Evolutionary conservation across 2,888 invertebrate species (phyloP), one percentile per base, ranked within the genome.

Genomic region (Neoscelio sp.): DNA sequence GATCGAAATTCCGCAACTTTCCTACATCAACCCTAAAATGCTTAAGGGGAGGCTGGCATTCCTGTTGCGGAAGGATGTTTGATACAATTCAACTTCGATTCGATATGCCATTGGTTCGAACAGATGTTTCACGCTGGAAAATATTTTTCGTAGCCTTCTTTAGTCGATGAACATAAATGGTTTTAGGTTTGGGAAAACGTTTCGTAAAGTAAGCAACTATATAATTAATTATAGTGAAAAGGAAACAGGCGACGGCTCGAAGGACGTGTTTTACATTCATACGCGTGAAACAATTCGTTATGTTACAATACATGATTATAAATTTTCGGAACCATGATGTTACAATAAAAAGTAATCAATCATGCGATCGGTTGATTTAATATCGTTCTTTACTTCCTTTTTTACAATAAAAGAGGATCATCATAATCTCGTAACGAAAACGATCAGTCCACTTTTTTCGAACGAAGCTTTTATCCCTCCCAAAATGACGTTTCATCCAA

Each of bases 51-150:
- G 33, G 40, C 28, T 50, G 18, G 65, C 42, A 65, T 65, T 74
- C 65, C 50, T 65, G 65, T 54, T 58, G 46, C 23, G 17, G 65
- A 56, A 50, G 56, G 33, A 56, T 56, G 48, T 48, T 65, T 56
- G 73, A 73, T 73, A 73, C 73, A 64, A 64, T 73, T 73, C 28
- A 40, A 64, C 56, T 65, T 73, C 73, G 64, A 64, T 73, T 73
- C 48, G 64, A 46, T 46, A 56, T 64, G 73, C 54, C 28, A 40
- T 64, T 56, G 48, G 20, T 48, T 56, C 30, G 46, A 73, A 64
- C 56, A 73, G 73, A 73, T 73, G 71, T 71, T 71, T 62, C 46
- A 62, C 71, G 62, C 20, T 54, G 38, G 38, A 33, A 62, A 35
- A 44, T 20, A 30, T 38, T 48, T 70, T 35, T 58, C 18, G 13